Percentiles rank a stretch among this genome's conserved stretches.
These are phyloP conservation scores for Philonicus albiceps DNA, from an alignment of 2,888 invertebrate genomes.

Conservation along the genomic window DNA sequence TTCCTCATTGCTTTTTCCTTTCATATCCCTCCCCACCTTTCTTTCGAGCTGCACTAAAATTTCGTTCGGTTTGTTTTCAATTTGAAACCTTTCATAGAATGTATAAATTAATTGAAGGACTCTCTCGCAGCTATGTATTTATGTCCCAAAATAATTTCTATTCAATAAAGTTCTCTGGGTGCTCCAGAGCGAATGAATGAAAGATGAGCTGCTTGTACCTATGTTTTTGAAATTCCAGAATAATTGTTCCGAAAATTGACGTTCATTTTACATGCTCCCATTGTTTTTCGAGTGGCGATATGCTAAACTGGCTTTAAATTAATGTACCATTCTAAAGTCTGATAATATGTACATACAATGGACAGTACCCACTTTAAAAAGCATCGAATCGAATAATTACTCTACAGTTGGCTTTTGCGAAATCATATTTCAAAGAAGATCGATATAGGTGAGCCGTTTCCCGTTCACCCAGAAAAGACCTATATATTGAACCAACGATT, in stretches of 20 bases:
- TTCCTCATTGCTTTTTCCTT: background rate
- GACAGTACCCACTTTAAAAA: background rate
- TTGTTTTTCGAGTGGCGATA: background rate
- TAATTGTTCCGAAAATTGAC: background rate
- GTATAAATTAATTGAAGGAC: slow-evolving; percentile 23
- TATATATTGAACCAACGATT: no score
- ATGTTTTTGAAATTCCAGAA: background rate
- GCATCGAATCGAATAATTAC: background rate
- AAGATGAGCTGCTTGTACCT: background rate
- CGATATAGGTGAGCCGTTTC: background rate
- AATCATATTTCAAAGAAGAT: background rate
- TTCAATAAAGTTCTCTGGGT: slow-evolving; percentile 2
- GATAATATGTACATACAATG: background rate
- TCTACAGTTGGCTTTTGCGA: background rate
- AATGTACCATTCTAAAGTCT: background rate
- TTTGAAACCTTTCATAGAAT: background rate
- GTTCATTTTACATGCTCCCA: background rate
- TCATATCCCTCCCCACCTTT: background rate
- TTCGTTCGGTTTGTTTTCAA: background rate
- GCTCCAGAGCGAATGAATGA: background rate
- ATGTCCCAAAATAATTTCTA: slow-evolving; percentile 2
- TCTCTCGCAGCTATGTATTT: background rate
- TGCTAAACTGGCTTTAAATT: background rate
- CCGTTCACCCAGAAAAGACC: no score
- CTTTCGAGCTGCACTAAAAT: background rate